Base-by-base conservation (phyloP, 2,113 vertebrate genomes). In the Nesospiza acunhae region DNA sequence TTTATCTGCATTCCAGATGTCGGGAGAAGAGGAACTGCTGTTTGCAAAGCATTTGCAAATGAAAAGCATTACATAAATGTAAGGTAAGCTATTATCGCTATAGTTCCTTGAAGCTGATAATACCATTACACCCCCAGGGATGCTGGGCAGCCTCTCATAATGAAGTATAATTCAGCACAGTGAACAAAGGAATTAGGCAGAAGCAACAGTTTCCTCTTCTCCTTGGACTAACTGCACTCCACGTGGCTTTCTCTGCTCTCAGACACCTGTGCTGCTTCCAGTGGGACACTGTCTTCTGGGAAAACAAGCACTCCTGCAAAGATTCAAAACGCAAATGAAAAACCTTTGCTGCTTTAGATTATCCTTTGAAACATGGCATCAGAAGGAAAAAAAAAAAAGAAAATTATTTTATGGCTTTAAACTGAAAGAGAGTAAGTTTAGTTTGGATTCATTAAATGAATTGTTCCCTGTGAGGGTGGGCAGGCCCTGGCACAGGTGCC, bases 381-480 rank as follows among this genome's bases (percentile, higher is more conserved):
- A 7, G 5, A 22, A 14, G 41, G 17, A 30, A 18, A 15, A 20
- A 35, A 41, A 39, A 35, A 42, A 21, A 14, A 33, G 18, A 31
- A 28, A 47, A 14, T 0, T 2, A 2, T 4, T 44, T 59, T 39
- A 8, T n/a, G 19, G 33, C 3, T 74, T 46, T 28, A 53, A 39
- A 60, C 19, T 18, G 46, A 49, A 23, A 74, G 24, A 37, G 8
- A 37, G 9, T 6, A 21, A 44, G 20, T n/a, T 60, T 22, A 39
- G 20, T 47, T 53, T 30, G 9, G 28, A 27, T 60, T 67, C 5
- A 39, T 4, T 16, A 46, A 9, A 68, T 19, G 2, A 83, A 41
- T 47, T 6, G 1, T 18, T 53, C 13, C 6, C 69, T 39, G 33
- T 0, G 0, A 89, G 60, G 46, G 52, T 15, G 33, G 27, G 15